These are phyloP conservation scores for Terrapene triunguis DNA, from an alignment of 2,113 vertebrate species.

Conservation along the genomic window DNA sequence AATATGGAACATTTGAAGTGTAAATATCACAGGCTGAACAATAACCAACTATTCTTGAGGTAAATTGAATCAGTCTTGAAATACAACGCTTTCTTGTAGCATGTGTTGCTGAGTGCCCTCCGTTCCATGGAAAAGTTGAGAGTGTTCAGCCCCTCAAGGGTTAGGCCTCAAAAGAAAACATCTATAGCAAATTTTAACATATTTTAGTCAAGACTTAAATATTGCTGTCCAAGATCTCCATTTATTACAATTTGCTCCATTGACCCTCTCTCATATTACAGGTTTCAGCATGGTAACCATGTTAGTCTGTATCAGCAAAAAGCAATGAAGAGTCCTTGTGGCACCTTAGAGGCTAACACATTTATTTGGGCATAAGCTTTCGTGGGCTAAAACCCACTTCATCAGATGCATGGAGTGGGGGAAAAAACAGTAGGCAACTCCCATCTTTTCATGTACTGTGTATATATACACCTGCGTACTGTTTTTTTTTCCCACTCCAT, in stretches of 20 bases:
- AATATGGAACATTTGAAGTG: not conserved
- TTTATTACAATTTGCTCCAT: not conserved
- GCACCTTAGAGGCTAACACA: no score
- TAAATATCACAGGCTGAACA: constrained; percentile 35
- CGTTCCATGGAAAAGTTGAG: not conserved
- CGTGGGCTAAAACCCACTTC: no score
- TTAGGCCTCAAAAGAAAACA: not conserved
- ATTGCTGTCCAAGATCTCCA: not conserved
- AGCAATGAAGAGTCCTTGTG: no score
- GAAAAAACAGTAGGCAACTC: no score
- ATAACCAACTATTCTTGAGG: constrained; percentile 31
- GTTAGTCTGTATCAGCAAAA: no score
- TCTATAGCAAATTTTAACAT: not conserved
- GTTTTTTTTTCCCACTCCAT: no score
- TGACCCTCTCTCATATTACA: not conserved
- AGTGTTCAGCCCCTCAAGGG: not conserved
- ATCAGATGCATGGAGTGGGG: no score
- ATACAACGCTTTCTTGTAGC: rapidly evolving
- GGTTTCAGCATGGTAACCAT: no score
- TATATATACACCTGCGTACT: no score
- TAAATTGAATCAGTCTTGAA: constrained; percentile 8
- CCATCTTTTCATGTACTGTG: no score
- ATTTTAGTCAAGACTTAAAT: not conserved
- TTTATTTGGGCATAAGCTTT: no score
- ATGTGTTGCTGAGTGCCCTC: not conserved